Base-by-base conservation (phyloP, 2,888 invertebrate species). In the Polymixis lichenea region DNA sequence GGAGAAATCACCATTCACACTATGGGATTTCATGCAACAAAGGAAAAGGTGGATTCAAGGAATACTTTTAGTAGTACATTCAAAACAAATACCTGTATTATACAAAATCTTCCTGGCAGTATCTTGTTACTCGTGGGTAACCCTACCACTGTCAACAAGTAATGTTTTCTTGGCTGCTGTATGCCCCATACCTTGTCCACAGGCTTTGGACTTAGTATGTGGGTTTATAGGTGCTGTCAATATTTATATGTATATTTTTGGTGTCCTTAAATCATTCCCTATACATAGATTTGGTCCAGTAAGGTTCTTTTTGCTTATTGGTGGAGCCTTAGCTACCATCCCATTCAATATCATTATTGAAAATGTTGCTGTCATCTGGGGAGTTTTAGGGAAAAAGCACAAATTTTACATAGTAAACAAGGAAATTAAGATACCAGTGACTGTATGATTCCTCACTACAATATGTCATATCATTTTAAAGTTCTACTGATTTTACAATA, bases 371-470 rank as follows among this genome's bases (percentile, higher is more conserved):
- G 99, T 99, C 55, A 97, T 99, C 84, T 99, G 99, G 98, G 99
- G 99, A 56, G 97, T 99, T 58, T 97, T 99, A 87, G 99, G 99
- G 25, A 98, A 99, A 91, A 99, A 99, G 96, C 98, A 99, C 96
- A 98, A 99, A 95, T 99, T 99, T 97, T 99, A 99, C 95, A 98
- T 99, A 90, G 99, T 99, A 72, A 98, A 99, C 95, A 99, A 99
- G 95, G 99, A 99, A 94, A 96, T 98, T 72, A 97, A 97, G 92
- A 97, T 97, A 80, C 97, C 98, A 80, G 97, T 98, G 84, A 97
- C 97, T 78, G 97, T 97, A 88, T 97, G 96, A 95, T 91, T 91
- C 78, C 71, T 86, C 81, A 72, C 74, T 86, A 80, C 22, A 77
- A 77, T 84, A 87, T 78, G 82, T 87, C 78, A 85, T 89, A 90